These are phyloP conservation scores for Phaedon cochleariae DNA, from an alignment of 2,888 invertebrate species.

Conservation along the genomic window DNA sequence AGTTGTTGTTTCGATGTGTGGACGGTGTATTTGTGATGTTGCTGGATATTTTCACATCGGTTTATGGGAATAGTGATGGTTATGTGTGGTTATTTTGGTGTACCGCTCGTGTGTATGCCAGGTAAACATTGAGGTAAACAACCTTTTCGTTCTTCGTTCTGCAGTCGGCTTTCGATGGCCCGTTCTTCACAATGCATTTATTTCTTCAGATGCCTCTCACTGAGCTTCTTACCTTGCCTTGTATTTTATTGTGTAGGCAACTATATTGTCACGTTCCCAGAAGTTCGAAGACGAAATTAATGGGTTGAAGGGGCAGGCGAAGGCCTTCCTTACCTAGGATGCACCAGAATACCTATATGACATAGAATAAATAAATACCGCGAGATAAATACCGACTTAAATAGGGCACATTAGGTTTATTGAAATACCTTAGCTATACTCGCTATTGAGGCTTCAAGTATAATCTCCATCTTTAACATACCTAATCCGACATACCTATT, in stretches of 20 bases:
- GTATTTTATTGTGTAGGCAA: no score
- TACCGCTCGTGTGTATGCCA: slow-evolving; percentile 43
- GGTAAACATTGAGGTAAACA: slow-evolving; percentile 48
- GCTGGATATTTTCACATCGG: slow-evolving; percentile 23
- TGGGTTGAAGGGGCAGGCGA: no score
- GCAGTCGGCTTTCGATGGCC: neutral
- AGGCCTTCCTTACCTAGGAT: no score
- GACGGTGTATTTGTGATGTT: slow-evolving; percentile 16
- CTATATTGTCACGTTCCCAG: neutral
- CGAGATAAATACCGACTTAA: no score
- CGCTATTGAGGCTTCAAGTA: no score
- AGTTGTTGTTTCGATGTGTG: slow-evolving; percentile 5
- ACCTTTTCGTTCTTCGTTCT: slow-evolving; percentile 36
- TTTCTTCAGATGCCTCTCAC: neutral
- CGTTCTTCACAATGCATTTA: slow-evolving; percentile 1
- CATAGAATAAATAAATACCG: no score
- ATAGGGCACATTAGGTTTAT: no score
- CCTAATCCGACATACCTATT: no score
- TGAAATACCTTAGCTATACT: no score
- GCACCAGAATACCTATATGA: no score
- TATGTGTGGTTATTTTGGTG: slow-evolving; percentile 36
- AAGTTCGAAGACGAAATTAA: neutral
- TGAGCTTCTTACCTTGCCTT: neutral
- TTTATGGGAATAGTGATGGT: slow-evolving; percentile 26
- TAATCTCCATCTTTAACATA: no score